Conservation (phyloP, 2,888 invertebrate species). For the Sinohyriopsis cumingii region DNA sequence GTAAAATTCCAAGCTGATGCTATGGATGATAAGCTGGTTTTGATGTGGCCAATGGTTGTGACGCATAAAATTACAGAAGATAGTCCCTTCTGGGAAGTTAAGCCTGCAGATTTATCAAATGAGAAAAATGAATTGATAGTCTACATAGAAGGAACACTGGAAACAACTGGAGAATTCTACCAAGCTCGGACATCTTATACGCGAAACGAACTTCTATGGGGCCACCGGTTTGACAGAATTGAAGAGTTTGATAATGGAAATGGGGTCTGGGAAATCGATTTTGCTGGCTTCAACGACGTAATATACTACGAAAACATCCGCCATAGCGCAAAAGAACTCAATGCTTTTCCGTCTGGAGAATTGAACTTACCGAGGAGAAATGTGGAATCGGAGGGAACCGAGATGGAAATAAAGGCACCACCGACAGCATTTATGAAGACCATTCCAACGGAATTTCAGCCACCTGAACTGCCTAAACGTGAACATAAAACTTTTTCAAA, state of each 20-base stretch:
- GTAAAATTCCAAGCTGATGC: slow-evolving; percentile 91
- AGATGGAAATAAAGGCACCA: slow-evolving; percentile 12
- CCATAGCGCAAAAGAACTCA: slow-evolving; percentile 48
- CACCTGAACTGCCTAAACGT: slow-evolving; percentile 24
- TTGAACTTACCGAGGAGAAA: slow-evolving; percentile 9
- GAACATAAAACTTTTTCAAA: slow-evolving; percentile 3
- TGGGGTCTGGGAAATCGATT: slow-evolving; percentile 59
- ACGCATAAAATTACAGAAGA: slow-evolving; percentile 93
- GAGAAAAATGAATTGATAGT: slow-evolving; percentile 89
- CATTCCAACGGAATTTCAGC: slow-evolving; percentile 19
- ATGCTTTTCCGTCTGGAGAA: slow-evolving; percentile 24
- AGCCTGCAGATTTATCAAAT: slow-evolving; percentile 87
- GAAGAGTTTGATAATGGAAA: slow-evolving; percentile 58
- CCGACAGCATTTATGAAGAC: slow-evolving; percentile 18
- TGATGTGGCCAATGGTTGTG: slow-evolving; percentile 97
- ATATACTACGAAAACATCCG: slow-evolving; percentile 47
- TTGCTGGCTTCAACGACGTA: slow-evolving; percentile 59
- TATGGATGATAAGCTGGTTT: slow-evolving; percentile 93
- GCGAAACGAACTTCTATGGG: slow-evolving; percentile 69
- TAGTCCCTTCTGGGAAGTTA: slow-evolving; percentile 90
- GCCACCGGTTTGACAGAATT: slow-evolving; percentile 63
- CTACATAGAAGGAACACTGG: slow-evolving; percentile 91
- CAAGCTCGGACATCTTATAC: slow-evolving; percentile 73
- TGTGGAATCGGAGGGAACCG: slow-evolving; percentile 9
- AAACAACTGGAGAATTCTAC: slow-evolving; percentile 81